Evolutionary conservation across 2,113 vertebrate genomes (phyloP), one percentile per base, ranked within the genome.

Genomic region (Saccopteryx leptura): DNA sequence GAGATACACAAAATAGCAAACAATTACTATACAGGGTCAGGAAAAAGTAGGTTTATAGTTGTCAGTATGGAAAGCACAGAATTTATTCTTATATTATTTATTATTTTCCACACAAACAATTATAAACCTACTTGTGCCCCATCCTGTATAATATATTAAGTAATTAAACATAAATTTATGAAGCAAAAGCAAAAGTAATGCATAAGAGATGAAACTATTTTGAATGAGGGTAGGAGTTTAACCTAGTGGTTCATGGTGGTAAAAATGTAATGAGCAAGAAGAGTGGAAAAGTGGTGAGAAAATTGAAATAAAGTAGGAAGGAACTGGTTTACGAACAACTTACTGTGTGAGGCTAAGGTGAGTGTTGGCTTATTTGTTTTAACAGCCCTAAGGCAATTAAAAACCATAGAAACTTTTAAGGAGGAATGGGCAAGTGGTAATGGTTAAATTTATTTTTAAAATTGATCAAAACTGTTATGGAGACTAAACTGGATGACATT

Each of bases 1-100:
- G 24, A 83, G n/a, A 76, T 63, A 79, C 8, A 69, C 23, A 92
- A 94, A 86, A 87, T 50, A 92, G 28, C 54, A 66, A 92, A 83
- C 11, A 76, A 80, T 80, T 85, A 76, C 12, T 39, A 72, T 76
- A 18, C 66, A 76, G 74, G 74, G 48, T 31, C 7, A 2, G 15
- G 74, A 4, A 76, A 52, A 52, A 31, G 74, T 17, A 52, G 74
- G 8, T 52, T 52, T 76, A 76, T 4, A 52, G 74, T 52, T 76
- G 74, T 76, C 7, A 18, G 26, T 76, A 76, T 31, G 26, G 14
- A 52, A 76, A 76, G 52, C 46, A 33, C 17, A 50, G 2, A 52
- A 31, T 33, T n/a, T 68, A 68, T 68, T 52, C 14, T 31, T 28
- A 8, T 52, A 76, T 52, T 50, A n/a, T 76, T 52, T 76, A 76